Percentiles rank a stretch among this genome's conserved stretches.
These are phyloP conservation scores for Catocala fraxini DNA, from an alignment of 2,888 invertebrate genomes.

Conservation along the genomic window DNA sequence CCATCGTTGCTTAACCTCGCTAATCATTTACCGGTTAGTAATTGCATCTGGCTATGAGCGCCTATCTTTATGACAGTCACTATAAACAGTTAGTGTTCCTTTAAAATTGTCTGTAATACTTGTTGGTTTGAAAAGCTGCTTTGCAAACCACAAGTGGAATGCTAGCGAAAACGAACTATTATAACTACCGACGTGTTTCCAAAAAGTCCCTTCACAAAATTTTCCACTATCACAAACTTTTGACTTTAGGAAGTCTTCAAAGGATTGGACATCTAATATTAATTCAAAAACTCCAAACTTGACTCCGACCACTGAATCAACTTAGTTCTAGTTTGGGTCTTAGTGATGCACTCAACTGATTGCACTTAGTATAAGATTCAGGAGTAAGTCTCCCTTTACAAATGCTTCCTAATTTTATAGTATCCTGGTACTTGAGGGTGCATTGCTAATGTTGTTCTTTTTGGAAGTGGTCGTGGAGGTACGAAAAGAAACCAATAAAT, in stretches of 20 bases:
- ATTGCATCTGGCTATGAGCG: too few relatives aligned
- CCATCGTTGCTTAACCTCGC: too few relatives aligned
- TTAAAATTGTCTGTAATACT: too few relatives aligned
- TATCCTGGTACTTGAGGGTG: slow-evolving; percentile 67
- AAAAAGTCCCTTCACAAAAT: slow-evolving; percentile 3
- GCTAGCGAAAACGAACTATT: too few relatives aligned
- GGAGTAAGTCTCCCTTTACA: slow-evolving; percentile 56
- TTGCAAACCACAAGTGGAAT: too few relatives aligned
- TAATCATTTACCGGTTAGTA: too few relatives aligned
- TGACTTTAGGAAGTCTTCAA: background rate
- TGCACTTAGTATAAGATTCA: slow-evolving; percentile 66
- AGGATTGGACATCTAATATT: slow-evolving; percentile 30
- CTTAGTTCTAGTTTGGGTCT: slow-evolving; percentile 24
- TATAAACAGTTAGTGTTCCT: too few relatives aligned
- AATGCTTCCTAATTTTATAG: slow-evolving; percentile 70
- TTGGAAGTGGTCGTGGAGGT: slow-evolving; percentile 23
- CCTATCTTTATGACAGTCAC: too few relatives aligned
- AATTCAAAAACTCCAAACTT: slow-evolving; percentile 23
- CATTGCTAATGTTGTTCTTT: slow-evolving; percentile 67
- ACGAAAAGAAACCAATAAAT: background rate
- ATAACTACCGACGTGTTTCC: background rate
- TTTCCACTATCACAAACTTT: background rate
- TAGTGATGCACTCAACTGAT: slow-evolving; percentile 69
- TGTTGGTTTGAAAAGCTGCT: too few relatives aligned
- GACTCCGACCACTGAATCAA: slow-evolving; percentile 6